These are phyloP conservation scores for Lamprotornis superbus DNA, from an alignment of 2,113 vertebrate species.

Conservation along the genomic window DNA sequence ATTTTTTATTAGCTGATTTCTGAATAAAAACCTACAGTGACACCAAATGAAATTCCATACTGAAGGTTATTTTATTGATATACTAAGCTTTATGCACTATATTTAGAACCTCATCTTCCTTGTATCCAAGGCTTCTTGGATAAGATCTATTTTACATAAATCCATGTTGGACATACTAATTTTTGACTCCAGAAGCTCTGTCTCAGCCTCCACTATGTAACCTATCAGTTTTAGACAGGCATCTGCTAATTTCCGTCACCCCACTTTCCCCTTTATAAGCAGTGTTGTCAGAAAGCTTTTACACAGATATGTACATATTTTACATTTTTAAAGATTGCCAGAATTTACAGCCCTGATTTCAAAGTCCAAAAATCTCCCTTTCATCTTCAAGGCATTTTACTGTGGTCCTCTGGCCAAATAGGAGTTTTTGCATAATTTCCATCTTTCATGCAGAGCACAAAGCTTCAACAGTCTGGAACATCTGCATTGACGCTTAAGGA, in stretches of 20 bases:
- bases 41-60: not conserved
- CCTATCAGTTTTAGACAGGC: not conserved
- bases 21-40: not conserved
- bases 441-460: not conserved
- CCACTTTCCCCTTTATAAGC: not conserved
- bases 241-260: not conserved
- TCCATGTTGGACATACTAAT: not conserved
- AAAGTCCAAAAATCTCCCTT: not conserved
- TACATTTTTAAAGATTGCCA: not conserved
- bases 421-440: not conserved
- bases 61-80: not conserved
- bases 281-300: not conserved
- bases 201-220: not conserved
- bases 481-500: fast-evolving
- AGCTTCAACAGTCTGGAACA: not conserved
- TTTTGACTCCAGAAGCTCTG: not conserved
- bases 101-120: not conserved
- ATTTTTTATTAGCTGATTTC: not conserved
- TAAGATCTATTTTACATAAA: not conserved
- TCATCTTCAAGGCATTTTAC: not conserved
- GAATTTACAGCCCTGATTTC: not conserved
- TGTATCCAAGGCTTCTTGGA: not conserved
- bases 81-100: not conserved
- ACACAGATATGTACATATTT: not conserved
- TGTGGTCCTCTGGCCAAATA: not conserved